phyloP scores from a whole-genome alignment of 2,113 vertebrate species.

The Channa argus region DNA sequence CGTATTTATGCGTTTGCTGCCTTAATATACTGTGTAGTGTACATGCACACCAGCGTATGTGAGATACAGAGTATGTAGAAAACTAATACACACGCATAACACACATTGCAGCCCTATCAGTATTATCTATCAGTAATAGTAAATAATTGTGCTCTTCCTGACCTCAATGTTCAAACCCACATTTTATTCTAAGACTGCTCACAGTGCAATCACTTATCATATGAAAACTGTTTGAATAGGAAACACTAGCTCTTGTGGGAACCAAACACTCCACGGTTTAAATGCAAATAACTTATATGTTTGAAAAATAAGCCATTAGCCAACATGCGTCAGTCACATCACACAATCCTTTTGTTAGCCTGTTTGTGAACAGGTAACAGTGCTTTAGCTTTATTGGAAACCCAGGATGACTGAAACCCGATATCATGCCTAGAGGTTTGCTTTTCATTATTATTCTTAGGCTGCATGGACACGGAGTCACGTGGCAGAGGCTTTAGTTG shows the following conservation, averaged over 20 bases:
- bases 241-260: not conserved
- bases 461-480: not conserved
- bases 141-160: not conserved
- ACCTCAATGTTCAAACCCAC: too few species aligned
- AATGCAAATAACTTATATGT: constrained; percentile 9
- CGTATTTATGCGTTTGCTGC: too few species aligned
- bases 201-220: not conserved
- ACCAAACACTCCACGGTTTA: not conserved
- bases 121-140: not conserved
- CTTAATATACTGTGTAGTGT: too few species aligned
- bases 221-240: not conserved
- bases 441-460: constrained; percentile 15
- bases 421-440: constrained; percentile 15
- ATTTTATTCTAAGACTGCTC: not conserved
- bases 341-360: constrained; percentile 1
- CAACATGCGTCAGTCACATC: too few species aligned
- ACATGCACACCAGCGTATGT: too few species aligned
- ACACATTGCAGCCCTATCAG: not conserved
- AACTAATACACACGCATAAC: too few species aligned
- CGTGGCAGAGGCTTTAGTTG: constrained; percentile 4
- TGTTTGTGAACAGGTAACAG: not conserved
- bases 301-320: constrained; percentile 12
- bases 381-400: constrained; percentile 7
- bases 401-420: not conserved
- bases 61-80: too few species aligned